phyloP scores from a whole-genome alignment of 2,888 invertebrate genomes.

The Mythimna impura region DNA sequence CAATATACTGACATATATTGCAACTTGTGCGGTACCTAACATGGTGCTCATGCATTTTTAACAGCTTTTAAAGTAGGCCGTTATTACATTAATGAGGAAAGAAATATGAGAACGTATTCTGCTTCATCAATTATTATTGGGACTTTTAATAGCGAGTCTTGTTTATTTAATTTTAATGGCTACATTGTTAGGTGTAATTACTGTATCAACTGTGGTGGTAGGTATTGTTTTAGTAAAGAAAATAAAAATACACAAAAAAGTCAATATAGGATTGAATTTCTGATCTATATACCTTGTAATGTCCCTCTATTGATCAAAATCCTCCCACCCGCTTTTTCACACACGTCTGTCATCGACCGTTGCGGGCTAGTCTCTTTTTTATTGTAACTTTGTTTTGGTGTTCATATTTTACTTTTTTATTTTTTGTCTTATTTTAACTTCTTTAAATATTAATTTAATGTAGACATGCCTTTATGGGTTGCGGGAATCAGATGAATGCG shows the following conservation, averaged over 20 bases:
- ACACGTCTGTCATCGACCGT: too few relatives aligned
- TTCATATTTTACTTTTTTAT: too few relatives aligned
- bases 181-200: not conserved
- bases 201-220: not conserved
- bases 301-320: too few relatives aligned
- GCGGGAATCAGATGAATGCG: too few relatives aligned
- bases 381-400: too few relatives aligned
- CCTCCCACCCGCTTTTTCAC: too few relatives aligned
- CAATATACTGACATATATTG: constrained; percentile 53
- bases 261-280: not conserved
- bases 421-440: too few relatives aligned
- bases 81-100: constrained; percentile 31
- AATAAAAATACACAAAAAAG: not conserved
- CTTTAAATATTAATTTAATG: too few relatives aligned
- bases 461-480: too few relatives aligned
- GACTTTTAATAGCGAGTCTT: not conserved
- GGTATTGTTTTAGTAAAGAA: too few relatives aligned
- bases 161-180: not conserved
- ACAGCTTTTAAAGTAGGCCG: constrained; percentile 43
- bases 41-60: constrained; percentile 39
- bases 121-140: constrained; percentile 7
- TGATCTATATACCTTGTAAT: not conserved
- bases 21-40: constrained; percentile 30
- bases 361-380: too few relatives aligned
- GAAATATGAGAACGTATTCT: constrained; percentile 26